Base-by-base conservation (phyloP, 1,140 invertebrate genomes). In the Chironomus striatipennis region DNA sequence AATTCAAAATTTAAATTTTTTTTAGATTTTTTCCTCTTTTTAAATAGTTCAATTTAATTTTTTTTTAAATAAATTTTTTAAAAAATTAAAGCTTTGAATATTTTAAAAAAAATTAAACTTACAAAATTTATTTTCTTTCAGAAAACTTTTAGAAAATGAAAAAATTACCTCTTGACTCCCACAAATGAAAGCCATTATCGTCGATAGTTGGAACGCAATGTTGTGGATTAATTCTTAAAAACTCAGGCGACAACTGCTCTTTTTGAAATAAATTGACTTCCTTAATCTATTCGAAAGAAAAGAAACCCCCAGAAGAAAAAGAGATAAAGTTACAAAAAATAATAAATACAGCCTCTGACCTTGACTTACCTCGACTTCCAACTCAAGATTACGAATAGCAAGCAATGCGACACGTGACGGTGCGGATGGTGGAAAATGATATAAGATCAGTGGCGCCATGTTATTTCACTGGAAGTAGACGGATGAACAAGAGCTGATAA, bases 181-280 rank as follows among this genome's bases (percentile, higher is more conserved):
- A 88, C 73, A 90, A 75, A 57, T 86, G 79, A 77, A 90, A 89
- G 5, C 87, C 89, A 75, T 87, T 82, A 75, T 90, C 90, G 47
- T 87, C 85, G 8, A 90, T 81, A 0, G 87, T 88, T 6, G 89
- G 89, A 57, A 91, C 80, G n/a, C 84, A 85, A 74, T 90, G 88
- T 75, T 89, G 87, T 34, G 88, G 88, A 83, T 90, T 90, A 42
- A 90, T 85, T 84, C 87, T 86, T 2, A 89, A 73, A 81, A 87
- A 90, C 77, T 87, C 87, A 73, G 86, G 85, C 75, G 83, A 86
- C n/a, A 88, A 77, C 76, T 90, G 87, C 76, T 90, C 88, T 74
- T 88, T 89, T 74, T 83, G 82, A 75, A 88, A 83, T 75, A 90
- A 80, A 81, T 90, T 83, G 0, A 88, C 78, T 34, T 85, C 79